Evolutionary conservation across 2,888 invertebrate genomes (phyloP), one percentile per base, ranked within the genome.

Genomic region (Acanthopleura granulata): DNA sequence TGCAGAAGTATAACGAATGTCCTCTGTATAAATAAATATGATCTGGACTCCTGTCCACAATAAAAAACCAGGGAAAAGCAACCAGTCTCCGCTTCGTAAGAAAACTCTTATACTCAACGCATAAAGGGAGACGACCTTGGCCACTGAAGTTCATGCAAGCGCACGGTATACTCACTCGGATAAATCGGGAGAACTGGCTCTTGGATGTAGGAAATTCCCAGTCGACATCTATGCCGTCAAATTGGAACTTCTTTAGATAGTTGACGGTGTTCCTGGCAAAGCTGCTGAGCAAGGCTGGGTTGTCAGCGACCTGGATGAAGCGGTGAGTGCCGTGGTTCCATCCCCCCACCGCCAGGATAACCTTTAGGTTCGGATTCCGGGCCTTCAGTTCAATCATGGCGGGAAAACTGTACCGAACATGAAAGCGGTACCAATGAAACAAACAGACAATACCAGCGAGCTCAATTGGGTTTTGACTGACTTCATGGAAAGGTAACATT

Each of bases 181-280:
- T 49, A n/a, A 71, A 71, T 49, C 40, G 16, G 25, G 40, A 49
- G 30, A 71, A 71, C 16, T 71, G 40, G 18, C n/a, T 22, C 25
- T 71, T 71, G 16, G 50, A 16, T 29, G 50, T 72, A 6, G 72
- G 72, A 22, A 22, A 72, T 57, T 72, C 72, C 72, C 72, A 72
- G 27, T 72, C 72, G 6, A 72, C 29, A 25, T 72, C 72, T 29
- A 72, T 12, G n/a, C 72, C 72, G 27, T 72, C 72, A 29, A 72
- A 72, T 3, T 57, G 22, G 29, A 40, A 57, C 14, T 4, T 50
- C 50, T 27, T 72, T 18, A 72, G 57, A 29, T 40, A 72, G 29
- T 25, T 29, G 16, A 57, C 51, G 16, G 57, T 49, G 57, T 51
- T 72, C 29, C 50, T 57, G 14, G 25, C 57, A 29, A 72, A 72